Evolutionary conservation across 1,140 invertebrate species (phyloP), one percentile per base, ranked within the genome.

Genomic region (Ectropis grisescens): DNA sequence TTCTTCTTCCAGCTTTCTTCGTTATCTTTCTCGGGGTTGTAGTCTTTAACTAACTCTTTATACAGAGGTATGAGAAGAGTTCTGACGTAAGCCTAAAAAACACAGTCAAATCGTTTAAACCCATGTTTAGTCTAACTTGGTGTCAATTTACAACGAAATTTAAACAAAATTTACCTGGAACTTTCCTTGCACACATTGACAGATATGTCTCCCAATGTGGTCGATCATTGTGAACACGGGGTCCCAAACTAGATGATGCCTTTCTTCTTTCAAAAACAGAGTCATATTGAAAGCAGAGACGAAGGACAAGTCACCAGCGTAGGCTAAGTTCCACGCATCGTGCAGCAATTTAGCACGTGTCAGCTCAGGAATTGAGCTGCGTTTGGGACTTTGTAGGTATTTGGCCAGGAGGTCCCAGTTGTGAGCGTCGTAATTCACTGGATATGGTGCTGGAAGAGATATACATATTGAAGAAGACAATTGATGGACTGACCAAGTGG

Each of bases 221-320:
- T 92, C 90, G 15, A 92, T 89, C 84, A 93, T 89, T 5, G 89
- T 90, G 58, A 91, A 91, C 1, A 91, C 85, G 1, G 90, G 89
- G 54, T 91, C 88, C 91, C 91, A 93, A 0, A 91, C 90, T 0
- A 91, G 66, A 40, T 90, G 88, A 33, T 89, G 85, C 9, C 86
- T 85, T 62, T 93, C 91, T 13, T 85, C 75, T 48, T 84, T 87
- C 38, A 93, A 69, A 46, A 92, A 91, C 13, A 90, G 60, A 0
- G 90, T 92, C 89, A 92, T 90, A 49, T 92, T 88, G 2, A 92
- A 75, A 0, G 90, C 90, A 1, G 86, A 86, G 0, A 83, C 84
- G 48, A 91, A 91, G 40, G 85, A 85, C 2, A 92, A 70, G 42
- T 91, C 88, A 0, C 90, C 90, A n/a, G 89, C 89, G 36, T 91